Base-by-base conservation (phyloP, 2,888 invertebrate genomes). In the Eristalis arbustorum region DNA sequence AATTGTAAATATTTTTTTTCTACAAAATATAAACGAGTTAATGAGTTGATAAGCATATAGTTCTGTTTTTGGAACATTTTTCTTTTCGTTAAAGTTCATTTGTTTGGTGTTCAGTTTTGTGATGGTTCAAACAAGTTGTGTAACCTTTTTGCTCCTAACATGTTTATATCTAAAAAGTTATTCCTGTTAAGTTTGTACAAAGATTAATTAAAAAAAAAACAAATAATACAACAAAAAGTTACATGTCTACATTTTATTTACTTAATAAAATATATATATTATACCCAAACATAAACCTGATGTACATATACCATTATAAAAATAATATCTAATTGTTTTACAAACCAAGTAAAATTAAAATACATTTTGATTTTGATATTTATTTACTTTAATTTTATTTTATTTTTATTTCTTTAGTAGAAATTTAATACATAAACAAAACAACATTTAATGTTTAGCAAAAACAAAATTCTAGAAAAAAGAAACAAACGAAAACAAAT, bases 401-500 rank as follows among this genome's bases (percentile, higher is more conserved):
- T 18, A 37, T 64, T 78, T 66, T 63, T 11, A 68, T 74, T 71
- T 87, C 67, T 69, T 69, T 78, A 75, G 66, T 78, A 76, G 57
- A 72, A 69, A 57, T 75, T 67, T 42, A 78, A 77, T 68, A 87
- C 84, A 81, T 49, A 49, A 49, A 84, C 76, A 81, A 37, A 78
- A 85, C 78, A 83, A 77, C 80, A 88, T 76, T 79, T 84, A 72
- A 80, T 74, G 67, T 78, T 67, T 68, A 78, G 66, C 22, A 75
- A 78, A 88, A 68, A 83, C 42, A 72, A 88, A 84, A 77, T 64
- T 49, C 49, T 37, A 75, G 22, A 78, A 81, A 85, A 79, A 88
- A 88, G 83, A 81, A 84, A 89, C 85, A 89, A 90, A 89, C 90
- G 89, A 89, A 90, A 90, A 91, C 90, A 89, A 89, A 89, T 89